Base-by-base conservation (phyloP, 2,888 invertebrate genomes). In the Lasioglossum pauxillum region DNA sequence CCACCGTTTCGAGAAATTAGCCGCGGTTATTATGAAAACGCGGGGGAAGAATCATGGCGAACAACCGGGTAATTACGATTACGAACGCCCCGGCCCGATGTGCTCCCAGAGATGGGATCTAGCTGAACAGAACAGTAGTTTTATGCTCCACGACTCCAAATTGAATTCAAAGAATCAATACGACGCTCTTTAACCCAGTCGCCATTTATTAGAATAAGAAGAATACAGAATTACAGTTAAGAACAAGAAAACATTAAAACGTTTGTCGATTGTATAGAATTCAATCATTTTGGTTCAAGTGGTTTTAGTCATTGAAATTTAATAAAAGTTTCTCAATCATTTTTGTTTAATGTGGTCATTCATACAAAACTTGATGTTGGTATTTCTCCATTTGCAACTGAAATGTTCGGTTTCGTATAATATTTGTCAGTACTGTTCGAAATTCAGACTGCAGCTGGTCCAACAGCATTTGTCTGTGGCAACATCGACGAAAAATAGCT, bases 1-100 rank as follows among this genome's bases (percentile, higher is more conserved):
- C 69, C 69, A 57, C 69, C 57, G 80, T 82, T 83, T 80, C 80
- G 75, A 80, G 75, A 83, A 75, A 83, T 83, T 83, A 83, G 71
- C 80, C 60, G 71, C 16, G 83, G 75, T 80, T 71, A 80, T 71
- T 80, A 80, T 60, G 75, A 80, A 53, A 31, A 38, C 71, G 80
- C 60, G 69, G 80, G 69, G 75, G 71, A 75, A 75, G 83, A 75
- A 83, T 60, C 46, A 31, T 57, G 80, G 57, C 27, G 60, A 75
- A 80, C 82, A 80, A 57, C 71, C 75, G 46, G 79, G 67, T 79
- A 67, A 79, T 82, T 71, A 71, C 14, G 69, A 71, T 71, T 71
- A 41, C 31, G 57, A 57, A 57, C 57, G 53, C 19, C 49, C 23
- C 23, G 16, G 49, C 49, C 7, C 23, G 49, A 19, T 53, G 16